A percentile compares a stretch with the other conserved stretches of the same genome.
These are phyloP conservation scores for Trachymyrmex cornetzi DNA, from an alignment of 1,140 invertebrate species.

Conservation along the genomic window DNA sequence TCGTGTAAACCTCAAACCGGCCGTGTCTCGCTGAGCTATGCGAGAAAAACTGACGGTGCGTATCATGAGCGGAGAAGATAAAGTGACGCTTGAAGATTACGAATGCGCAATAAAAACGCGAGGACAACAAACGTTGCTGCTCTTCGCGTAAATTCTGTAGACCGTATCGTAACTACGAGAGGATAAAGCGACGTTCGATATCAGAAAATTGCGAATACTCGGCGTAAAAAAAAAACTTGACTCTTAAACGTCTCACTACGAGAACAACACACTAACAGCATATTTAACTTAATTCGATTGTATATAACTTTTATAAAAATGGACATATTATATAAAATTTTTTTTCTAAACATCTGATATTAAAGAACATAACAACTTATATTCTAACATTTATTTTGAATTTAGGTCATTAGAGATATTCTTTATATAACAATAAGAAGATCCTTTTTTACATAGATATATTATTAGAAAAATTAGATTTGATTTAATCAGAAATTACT, in stretches of 20 bases:
- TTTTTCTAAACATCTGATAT: no score
- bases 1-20: neutral
- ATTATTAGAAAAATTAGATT: neutral
- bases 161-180: neutral
- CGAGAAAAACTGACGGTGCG: constrained; percentile 38
- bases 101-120: constrained; percentile 1
- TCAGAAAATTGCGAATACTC: neutral
- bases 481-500: constrained; percentile 41
- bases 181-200: neutral
- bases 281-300: no score
- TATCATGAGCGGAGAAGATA: constrained; percentile 27
- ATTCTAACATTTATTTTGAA: neutral
- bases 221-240: neutral
- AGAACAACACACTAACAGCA: no score
- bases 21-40: neutral
- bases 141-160: neutral
- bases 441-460: neutral
- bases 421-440: neutral
- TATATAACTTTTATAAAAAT: neutral
- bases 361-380: neutral
- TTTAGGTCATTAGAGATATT: neutral
- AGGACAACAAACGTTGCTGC: neutral
- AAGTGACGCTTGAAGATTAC: constrained; percentile 1
- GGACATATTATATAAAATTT: no score
- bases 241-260: no score